Evolutionary conservation across 35 echinoderm and acorn worm genomes (phyloP), one percentile per base, ranked within the genome.

Genomic region (Diadema setosum): DNA sequence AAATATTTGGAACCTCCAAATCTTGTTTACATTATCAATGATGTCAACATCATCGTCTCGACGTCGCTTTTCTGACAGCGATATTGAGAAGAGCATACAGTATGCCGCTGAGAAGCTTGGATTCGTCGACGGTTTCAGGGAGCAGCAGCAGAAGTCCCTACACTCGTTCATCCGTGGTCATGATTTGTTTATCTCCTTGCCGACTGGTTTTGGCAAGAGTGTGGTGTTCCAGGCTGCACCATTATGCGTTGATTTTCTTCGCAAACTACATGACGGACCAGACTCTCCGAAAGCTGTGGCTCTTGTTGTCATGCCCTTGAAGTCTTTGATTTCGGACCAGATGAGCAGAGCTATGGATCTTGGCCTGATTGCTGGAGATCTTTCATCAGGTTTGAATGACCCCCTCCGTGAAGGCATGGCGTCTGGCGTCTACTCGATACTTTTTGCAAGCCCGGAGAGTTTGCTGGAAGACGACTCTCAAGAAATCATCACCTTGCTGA

Each of bases 391-490:
- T 2, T 31, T 75, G 70, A 75, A 23, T 1, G 70, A 75, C 70
- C 1, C 3, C 37, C 25, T 75, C 35, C 36, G 70, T 40, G 70
- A 75, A 33, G 36, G 36, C 4, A 39, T 75, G 35, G 3, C 70
- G 16, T 75, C 34, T 39, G 70, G 3, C 1, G 42, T 23, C 25
- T 75, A 75, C 17, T 75, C 70, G 2, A 20, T 31, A 23, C 25
- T 75, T 41, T 75, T 75, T 25, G 33, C 70, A 23, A 75, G 70
- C 37, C 70, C 70, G 4, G 70, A 75, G 70, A 75, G 70, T 75
- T 75, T 75, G 70, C 36, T 75, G n/a, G 48, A 52, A 52, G 70
- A 75, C 1, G 70, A 75, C 35, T 23, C 23, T 1, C 70, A 33
- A 4, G 70, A 75, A 75, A 2, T 75, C 2, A 39, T 75, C 24